Conservation (phyloP, 2,113 vertebrate genomes). For the Channa maculata region DNA sequence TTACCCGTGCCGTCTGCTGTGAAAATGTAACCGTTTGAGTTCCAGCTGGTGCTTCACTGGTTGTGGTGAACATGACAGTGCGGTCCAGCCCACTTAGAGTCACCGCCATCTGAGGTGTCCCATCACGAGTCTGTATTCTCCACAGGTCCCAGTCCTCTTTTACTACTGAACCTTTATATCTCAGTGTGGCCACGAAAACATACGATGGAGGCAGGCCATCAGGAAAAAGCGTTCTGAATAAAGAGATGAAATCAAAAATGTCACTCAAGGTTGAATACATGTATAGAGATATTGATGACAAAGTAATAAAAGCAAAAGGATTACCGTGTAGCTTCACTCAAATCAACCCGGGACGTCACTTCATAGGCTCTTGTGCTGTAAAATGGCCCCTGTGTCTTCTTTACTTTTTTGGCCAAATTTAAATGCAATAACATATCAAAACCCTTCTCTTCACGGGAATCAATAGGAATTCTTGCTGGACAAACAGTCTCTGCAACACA, state of each 20-base stretch:
- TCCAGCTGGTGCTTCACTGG: conserved; percentile 85
- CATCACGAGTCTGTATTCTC: conserved; percentile 91
- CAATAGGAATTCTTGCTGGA: conserved; percentile 90
- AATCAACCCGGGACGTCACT: conserved; percentile 88
- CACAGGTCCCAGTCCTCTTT: conserved; percentile 96
- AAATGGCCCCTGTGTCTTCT: conserved; percentile 88
- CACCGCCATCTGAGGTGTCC: conserved; percentile 92
- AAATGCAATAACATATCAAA: conserved; percentile 95
- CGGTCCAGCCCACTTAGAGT: conserved; percentile 89
- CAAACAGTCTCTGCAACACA: conserved; percentile 92
- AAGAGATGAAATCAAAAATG: conserved; percentile 30
- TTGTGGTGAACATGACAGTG: conserved; percentile 91
- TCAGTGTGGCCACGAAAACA: conserved; percentile 95
- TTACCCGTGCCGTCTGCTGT: conserved; percentile 86
- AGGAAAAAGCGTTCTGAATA: conserved; percentile 90
- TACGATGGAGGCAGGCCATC: conserved; percentile 97
- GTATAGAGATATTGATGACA: not conserved
- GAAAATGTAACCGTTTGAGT: conserved; percentile 89
- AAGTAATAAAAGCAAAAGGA: not conserved
- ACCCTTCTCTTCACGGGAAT: conserved; percentile 94
- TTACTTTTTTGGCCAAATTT: conserved; percentile 93
- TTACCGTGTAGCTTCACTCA: conserved; percentile 93
- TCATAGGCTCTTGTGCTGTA: conserved; percentile 91
- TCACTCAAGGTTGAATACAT: conserved; percentile 13
- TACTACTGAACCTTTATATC: conserved; percentile 88